Evolutionary conservation across 2,888 invertebrate species (phyloP).

Genomic region (Platyscelio sp.): DNA sequence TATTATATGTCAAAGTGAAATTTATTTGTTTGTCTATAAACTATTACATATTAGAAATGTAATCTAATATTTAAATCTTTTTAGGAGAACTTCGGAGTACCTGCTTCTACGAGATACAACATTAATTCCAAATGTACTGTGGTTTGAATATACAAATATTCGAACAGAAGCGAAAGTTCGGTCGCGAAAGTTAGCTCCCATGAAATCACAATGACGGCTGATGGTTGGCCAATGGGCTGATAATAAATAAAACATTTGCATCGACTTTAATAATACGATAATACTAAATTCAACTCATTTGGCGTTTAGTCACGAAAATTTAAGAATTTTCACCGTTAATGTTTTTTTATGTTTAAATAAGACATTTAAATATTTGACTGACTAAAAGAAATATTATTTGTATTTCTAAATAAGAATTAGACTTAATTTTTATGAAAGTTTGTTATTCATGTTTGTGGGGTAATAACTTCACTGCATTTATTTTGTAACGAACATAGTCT

Average conservation of each 20-base stretch:
- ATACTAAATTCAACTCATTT: conserved; percentile 7
- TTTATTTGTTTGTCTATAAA: no score
- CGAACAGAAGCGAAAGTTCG: conserved; percentile 93
- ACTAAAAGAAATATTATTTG: background rate
- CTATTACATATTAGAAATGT: no score
- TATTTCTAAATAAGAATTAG: background rate
- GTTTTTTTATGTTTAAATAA: background rate
- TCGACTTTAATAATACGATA: background rate
- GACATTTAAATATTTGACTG: background rate
- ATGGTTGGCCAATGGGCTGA: conserved; percentile 84
- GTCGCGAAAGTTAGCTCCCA: conserved; percentile 92
- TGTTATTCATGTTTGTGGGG: background rate
- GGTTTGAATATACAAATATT: conserved; percentile 97
- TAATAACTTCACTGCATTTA: conserved; percentile 6
- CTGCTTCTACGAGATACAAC: conserved; percentile 95
- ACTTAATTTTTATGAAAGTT: background rate
- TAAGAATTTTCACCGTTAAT: no score
- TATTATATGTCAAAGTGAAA: no score
- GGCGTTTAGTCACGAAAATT: background rate
- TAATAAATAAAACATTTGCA: conserved; percentile 74
- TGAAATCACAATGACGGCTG: conserved; percentile 94
- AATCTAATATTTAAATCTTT: no score
- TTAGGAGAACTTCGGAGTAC: conserved; percentile 94
- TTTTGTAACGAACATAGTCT: conserved; percentile 10
- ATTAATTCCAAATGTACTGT: conserved; percentile 95